A percentile compares a stretch with the other conserved stretches of the same genome.
Evolutionary conservation across 2,113 vertebrate species (phyloP).

Genomic region (Myanophis thanlyinensis): DNA sequence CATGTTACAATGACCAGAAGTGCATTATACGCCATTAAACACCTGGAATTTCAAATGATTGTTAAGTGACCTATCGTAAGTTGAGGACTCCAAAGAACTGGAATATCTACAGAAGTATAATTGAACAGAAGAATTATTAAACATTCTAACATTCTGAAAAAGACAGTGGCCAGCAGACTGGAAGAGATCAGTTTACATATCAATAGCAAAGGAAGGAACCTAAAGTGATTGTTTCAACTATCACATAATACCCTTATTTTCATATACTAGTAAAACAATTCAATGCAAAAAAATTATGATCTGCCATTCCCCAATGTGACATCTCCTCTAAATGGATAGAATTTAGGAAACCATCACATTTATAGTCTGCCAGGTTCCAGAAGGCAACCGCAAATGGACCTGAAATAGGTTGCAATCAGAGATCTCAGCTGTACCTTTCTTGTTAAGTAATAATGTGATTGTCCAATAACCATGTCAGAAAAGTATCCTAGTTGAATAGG

Average conservation of each 20-base stretch:
- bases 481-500: background rate
- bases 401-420: background rate
- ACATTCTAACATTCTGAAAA: background rate
- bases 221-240: background rate
- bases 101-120: background rate
- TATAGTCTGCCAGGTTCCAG: background rate
- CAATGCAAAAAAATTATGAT: background rate
- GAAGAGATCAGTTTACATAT: background rate
- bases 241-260: background rate
- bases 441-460: background rate
- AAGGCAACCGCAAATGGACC: background rate
- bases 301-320: background rate
- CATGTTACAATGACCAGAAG: background rate
- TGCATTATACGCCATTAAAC: background rate
- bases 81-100: background rate
- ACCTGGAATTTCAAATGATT: background rate
- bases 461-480: background rate
- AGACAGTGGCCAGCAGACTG: background rate
- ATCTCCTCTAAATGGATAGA: background rate
- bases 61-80: background rate
- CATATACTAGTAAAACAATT: background rate
- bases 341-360: background rate
- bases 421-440: background rate
- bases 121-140: background rate
- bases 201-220: background rate